A percentile compares a stretch with the other conserved stretches of the same genome.
These are phyloP conservation scores for Siphamia tubifer DNA, from an alignment of 2,113 vertebrate species.

Conservation along the genomic window DNA sequence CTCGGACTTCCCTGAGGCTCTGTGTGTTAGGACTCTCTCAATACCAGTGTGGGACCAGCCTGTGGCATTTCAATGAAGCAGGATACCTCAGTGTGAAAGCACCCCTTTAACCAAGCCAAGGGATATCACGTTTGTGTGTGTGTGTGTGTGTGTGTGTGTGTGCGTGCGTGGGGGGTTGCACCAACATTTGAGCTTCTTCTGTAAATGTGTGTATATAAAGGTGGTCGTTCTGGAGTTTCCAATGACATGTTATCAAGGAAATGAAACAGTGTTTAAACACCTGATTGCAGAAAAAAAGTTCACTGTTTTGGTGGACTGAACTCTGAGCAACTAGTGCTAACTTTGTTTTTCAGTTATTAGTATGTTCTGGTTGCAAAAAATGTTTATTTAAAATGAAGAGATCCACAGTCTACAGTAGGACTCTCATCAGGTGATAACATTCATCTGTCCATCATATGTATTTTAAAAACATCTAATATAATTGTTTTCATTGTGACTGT, in stretches of 20 bases:
- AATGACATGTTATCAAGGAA: conserved; percentile 18
- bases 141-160: not conserved
- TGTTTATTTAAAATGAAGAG: not conserved
- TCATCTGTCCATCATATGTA: no score
- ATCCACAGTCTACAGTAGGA: not conserved
- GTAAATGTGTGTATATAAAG: conserved; percentile 10
- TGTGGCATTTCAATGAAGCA: conserved; percentile 70
- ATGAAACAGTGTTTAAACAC: not conserved
- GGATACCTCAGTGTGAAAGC: conserved; percentile 48
- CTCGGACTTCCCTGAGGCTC: conserved; percentile 40
- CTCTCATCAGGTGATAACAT: not conserved
- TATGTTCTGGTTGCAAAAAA: not conserved
- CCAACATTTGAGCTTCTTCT: conserved; percentile 14
- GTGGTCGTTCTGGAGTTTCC: conserved; percentile 1
- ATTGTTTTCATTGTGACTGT: not conserved
- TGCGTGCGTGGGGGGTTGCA: no score
- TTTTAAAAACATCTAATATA: not conserved
- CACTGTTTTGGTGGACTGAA: not conserved
- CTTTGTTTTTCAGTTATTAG: not conserved
- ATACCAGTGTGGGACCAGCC: conserved; percentile 37
- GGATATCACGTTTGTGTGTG: conserved; percentile 11
- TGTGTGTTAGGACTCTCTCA: conserved; percentile 25
- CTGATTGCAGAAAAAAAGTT: not conserved
- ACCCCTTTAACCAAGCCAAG: conserved; percentile 36
- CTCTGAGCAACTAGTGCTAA: not conserved